Evolutionary conservation across 2,113 vertebrate species (phyloP).

Genomic region (Colossoma macropomum): DNA sequence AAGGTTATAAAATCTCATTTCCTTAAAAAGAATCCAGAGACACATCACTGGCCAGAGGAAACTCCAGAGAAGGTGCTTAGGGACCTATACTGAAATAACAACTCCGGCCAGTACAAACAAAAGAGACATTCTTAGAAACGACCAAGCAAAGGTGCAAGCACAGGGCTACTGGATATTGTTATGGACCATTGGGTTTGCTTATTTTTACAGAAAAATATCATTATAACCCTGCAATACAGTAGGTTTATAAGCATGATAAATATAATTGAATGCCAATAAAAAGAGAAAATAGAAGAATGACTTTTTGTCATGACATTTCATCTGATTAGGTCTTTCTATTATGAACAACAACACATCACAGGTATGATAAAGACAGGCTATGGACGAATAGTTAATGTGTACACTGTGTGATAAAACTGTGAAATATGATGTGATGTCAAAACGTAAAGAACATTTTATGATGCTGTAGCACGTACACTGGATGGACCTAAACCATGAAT

Average conservation of each 20-base stretch:
- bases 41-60: slow-evolving; percentile 51
- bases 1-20: slow-evolving; percentile 68
- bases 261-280: background rate
- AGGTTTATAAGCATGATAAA: background rate
- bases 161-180: background rate
- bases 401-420: background rate
- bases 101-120: slow-evolving; percentile 58
- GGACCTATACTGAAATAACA: slow-evolving; percentile 29
- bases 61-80: slow-evolving; percentile 37
- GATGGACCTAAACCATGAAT: background rate
- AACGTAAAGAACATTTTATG: background rate
- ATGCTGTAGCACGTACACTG: background rate
- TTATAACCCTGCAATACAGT: background rate
- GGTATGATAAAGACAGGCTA: background rate
- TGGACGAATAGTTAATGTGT: no score
- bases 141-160: slow-evolving; percentile 13
- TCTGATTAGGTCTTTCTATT: background rate
- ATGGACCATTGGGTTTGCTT: background rate
- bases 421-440: background rate
- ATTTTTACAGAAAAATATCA: background rate
- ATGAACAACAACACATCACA: background rate
- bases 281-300: background rate
- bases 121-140: slow-evolving; percentile 37
- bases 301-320: background rate
- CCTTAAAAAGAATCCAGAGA: slow-evolving; percentile 65